Evolutionary conservation across 30 jellyfish, hydroid and myxozoan genomes (phyloP).

Genomic region (Nemopilema nomurai): DNA sequence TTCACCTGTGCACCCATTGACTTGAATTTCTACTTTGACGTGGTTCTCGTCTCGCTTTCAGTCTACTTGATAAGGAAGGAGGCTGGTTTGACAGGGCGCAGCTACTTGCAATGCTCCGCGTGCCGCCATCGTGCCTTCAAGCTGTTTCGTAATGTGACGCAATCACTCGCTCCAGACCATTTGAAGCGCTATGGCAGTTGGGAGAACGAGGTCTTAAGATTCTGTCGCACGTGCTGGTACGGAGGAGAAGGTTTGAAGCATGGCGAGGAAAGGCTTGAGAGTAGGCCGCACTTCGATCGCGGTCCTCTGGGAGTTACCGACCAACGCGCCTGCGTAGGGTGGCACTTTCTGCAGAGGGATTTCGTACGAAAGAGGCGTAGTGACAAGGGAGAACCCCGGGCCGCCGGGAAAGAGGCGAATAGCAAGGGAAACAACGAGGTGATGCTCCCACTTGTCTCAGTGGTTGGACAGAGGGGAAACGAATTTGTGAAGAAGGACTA

Average conservation of each 20-base stretch:
- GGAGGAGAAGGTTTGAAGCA: neutral
- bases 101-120: constrained; percentile 41
- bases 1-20: neutral
- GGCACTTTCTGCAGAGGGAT: constrained; percentile 72
- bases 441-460: constrained; percentile 39
- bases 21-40: too few species aligned
- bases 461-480: constrained; percentile 37
- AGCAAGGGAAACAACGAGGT: neutral
- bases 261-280: neutral
- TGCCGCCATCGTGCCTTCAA: constrained; percentile 61
- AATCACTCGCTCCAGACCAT: constrained; percentile 45
- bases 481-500: constrained; percentile 21
- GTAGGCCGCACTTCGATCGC: constrained; percentile 51
- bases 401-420: neutral
- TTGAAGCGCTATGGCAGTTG: constrained; percentile 40
- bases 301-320: constrained; percentile 57
- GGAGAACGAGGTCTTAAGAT: constrained; percentile 26
- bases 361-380: constrained; percentile 26
- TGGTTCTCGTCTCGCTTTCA: neutral
- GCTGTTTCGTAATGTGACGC: constrained; percentile 41
- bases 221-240: constrained; percentile 69
- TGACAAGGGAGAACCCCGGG: neutral
- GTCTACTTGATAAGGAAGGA: constrained; percentile 42
- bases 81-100: constrained; percentile 50
- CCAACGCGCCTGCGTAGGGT: constrained; percentile 57